These are phyloP conservation scores for Linnaemya tessellans DNA, from an alignment of 2,888 invertebrate genomes.

Conservation along the genomic window DNA sequence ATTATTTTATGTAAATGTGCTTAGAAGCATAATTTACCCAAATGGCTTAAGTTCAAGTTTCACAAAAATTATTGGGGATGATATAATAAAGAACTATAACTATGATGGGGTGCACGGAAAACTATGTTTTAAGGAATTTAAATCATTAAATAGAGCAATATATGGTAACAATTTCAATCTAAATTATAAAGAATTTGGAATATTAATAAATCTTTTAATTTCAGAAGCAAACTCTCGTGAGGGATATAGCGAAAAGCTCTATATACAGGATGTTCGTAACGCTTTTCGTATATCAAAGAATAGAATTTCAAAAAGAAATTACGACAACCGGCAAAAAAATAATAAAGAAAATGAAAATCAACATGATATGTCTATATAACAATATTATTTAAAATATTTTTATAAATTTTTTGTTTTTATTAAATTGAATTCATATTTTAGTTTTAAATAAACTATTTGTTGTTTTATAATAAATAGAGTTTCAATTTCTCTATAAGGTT, in stretches of 20 bases:
- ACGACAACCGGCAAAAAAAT: not conserved
- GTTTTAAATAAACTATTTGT: not conserved
- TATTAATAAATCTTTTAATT: not conserved
- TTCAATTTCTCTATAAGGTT: not conserved
- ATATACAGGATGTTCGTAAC: slow-evolving; percentile 5
- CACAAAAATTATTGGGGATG: slow-evolving; percentile 12
- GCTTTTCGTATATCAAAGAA: slow-evolving; percentile 4
- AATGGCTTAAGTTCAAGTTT: slow-evolving; percentile 4
- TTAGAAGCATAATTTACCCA: not conserved
- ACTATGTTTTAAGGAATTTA: slow-evolving; percentile 14
- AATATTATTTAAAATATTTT: not conserved
- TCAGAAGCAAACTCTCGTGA: not conserved
- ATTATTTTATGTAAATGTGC: not conserved
- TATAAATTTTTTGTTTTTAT: not conserved
- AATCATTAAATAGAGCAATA: slow-evolving; percentile 18
- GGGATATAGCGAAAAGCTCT: not conserved
- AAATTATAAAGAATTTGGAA: slow-evolving; percentile 1
- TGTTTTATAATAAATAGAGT: not conserved
- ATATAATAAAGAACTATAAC: not conserved
- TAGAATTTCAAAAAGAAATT: not conserved
- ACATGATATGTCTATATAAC: slow-evolving; percentile 9
- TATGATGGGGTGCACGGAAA: slow-evolving; percentile 17
- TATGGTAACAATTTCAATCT: not conserved
- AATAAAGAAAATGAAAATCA: slow-evolving; percentile 6
- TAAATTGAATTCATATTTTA: not conserved